Base-by-base conservation (phyloP, 2,113 vertebrate species). In the Erythrocebus patas region DNA sequence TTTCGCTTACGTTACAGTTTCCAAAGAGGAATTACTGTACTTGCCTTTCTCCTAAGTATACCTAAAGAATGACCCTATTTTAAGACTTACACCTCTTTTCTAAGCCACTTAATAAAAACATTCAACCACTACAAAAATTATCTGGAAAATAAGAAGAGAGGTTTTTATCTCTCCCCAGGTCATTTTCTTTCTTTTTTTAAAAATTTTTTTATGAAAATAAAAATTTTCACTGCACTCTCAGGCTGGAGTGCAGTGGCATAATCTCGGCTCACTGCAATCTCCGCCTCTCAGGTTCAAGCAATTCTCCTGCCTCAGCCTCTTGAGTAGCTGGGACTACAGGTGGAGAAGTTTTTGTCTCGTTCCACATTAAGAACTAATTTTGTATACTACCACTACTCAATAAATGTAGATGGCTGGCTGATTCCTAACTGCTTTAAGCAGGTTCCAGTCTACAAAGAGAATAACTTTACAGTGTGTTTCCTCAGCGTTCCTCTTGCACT, bases 31-130 rank as follows among this genome's bases (percentile, higher is more conserved):
- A 45, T 78, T 32, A 48, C 75, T 78, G 45, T 78, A 95, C 25
- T 96, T 96, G 48, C 64, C 48, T 86, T 85, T 91, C 57, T 91
- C 79, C 50, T 80, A 55, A 79, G 59, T 35, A 27, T 55, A 80
- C 14, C 40, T 81, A 72, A 5, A 66, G 52, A 68, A 32, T 17
- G 66, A 50, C 10, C 16, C 23, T n/a, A 68, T 82, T 93, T 93
- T 72, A 92, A 96, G 68, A 92, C 25, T 27, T 52, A 84, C 5
- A 57, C 89, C 50, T 76, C 48, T 70, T 68, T 93, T 61, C 85
- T n/a, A 96, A 93, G 50, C 32, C 22, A 68, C 11, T 68, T n/a
- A 83, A 35, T 89, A 94, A 96, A 96, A 91, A 78, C 6, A 94
- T 80, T 93, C 50, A 82, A 72, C 40, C 30, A 95, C 55, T 76